Evolutionary conservation across 2,888 invertebrate genomes (phyloP).

Genomic region (Cabera pusaria): DNA sequence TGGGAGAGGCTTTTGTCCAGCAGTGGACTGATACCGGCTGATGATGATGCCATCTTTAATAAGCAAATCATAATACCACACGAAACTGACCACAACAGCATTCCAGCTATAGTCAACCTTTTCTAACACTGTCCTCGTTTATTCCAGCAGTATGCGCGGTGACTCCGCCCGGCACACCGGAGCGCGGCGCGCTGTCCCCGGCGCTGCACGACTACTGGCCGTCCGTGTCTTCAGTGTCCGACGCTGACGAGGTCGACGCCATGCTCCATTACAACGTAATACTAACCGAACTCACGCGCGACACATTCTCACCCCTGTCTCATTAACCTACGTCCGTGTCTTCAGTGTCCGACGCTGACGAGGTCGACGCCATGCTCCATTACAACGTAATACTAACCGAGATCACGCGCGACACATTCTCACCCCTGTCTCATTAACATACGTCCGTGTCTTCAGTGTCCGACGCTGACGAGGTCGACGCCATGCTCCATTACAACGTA

Average conservation of each 20-base stretch:
- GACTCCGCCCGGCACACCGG: conserved; percentile 41
- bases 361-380: conserved; percentile 64
- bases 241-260: conserved; percentile 67
- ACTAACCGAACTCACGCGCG: too few relatives aligned
- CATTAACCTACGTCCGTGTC: conserved; percentile 62
- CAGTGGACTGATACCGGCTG: too few relatives aligned
- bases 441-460: conserved; percentile 60
- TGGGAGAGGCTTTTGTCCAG: too few relatives aligned
- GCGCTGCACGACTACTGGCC: conserved; percentile 65
- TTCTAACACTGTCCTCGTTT: too few relatives aligned
- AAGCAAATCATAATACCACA: too few relatives aligned
- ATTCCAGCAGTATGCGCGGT: conserved; percentile 24
- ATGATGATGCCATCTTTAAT: too few relatives aligned
- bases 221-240: conserved; percentile 61
- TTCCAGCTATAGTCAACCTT: too few relatives aligned
- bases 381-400: conserved; percentile 55
- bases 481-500: conserved; percentile 67
- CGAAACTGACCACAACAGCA: too few relatives aligned
- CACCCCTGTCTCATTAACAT: too few relatives aligned
- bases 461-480: conserved; percentile 69
- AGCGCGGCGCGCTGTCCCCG: conserved; percentile 40
- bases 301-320: too few relatives aligned
- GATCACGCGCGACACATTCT: too few relatives aligned
- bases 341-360: conserved; percentile 65
- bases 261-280: conserved; percentile 68